phyloP scores from a whole-genome alignment of 92 coral and sea anemone species.

The Bergia sp. region DNA sequence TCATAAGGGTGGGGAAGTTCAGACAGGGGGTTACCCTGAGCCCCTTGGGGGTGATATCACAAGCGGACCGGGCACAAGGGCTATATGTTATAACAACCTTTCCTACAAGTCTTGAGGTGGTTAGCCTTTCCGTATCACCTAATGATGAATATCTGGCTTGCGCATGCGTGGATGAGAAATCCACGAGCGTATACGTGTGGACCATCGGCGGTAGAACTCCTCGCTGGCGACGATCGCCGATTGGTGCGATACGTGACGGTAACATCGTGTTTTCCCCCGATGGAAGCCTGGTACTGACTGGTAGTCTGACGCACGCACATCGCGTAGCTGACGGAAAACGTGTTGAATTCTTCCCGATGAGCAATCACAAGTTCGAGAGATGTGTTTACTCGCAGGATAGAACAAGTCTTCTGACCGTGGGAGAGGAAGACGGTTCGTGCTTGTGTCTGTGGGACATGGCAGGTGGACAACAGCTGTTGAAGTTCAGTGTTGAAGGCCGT shows the following conservation, averaged over 20 bases:
- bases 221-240: conserved; percentile 15
- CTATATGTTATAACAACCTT: conserved; percentile 1
- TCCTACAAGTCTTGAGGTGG: conserved; percentile 5
- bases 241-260: background rate
- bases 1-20: background rate
- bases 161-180: background rate
- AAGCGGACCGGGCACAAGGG: conserved; percentile 1
- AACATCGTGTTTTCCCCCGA: conserved; percentile 36
- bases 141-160: conserved; percentile 15
- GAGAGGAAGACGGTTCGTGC: background rate
- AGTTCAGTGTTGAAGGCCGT: background rate
- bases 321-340: conserved; percentile 33
- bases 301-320: conserved; percentile 30
- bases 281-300: conserved; percentile 12
- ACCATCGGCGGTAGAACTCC: conserved; percentile 18
- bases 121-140: conserved; percentile 26
- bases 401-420: conserved; percentile 8
- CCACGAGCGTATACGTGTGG: conserved; percentile 24
- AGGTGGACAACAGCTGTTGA: background rate
- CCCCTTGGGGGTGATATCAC: background rate
- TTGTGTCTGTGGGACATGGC: conserved; percentile 41
- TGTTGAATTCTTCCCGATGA: conserved; percentile 24
- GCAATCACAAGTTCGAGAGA: conserved; percentile 7
- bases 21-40: background rate
- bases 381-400: conserved; percentile 19